These are phyloP conservation scores for Aphis craccivora DNA, from an alignment of 1,140 invertebrate species.

Conservation along the genomic window DNA sequence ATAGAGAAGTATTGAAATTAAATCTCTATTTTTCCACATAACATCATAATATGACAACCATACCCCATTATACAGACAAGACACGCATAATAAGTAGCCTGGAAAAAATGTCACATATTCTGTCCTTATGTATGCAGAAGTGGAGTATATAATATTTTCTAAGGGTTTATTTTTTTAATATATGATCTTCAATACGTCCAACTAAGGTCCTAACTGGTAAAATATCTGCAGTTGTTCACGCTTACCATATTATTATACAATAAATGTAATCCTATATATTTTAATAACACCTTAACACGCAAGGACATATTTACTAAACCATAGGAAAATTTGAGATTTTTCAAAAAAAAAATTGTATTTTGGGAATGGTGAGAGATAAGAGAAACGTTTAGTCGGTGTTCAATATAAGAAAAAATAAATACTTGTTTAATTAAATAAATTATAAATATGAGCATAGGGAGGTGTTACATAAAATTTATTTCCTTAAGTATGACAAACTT, in stretches of 20 bases:
- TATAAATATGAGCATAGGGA: no score
- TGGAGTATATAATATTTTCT: background rate
- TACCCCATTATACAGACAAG: background rate
- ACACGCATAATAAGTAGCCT: background rate
- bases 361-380: background rate
- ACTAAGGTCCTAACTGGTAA: background rate
- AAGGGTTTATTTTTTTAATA: slow-evolving; percentile 37
- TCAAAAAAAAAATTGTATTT: background rate
- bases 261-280: background rate
- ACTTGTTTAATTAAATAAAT: no score
- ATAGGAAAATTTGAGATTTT: background rate
- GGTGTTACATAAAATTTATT: no score
- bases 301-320: background rate
- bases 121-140: background rate
- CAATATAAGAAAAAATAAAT: background rate
- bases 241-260: background rate
- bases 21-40: background rate
- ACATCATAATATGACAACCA: background rate
- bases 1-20: slow-evolving; percentile 8
- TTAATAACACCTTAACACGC: background rate
- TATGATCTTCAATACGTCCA: background rate
- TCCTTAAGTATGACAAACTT: no score
- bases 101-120: slow-evolving; percentile 39
- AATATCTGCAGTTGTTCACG: background rate
- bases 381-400: background rate